Evolutionary conservation across 2,113 vertebrate genomes (phyloP).

Genomic region (Tychaedon coryphoeus): DNA sequence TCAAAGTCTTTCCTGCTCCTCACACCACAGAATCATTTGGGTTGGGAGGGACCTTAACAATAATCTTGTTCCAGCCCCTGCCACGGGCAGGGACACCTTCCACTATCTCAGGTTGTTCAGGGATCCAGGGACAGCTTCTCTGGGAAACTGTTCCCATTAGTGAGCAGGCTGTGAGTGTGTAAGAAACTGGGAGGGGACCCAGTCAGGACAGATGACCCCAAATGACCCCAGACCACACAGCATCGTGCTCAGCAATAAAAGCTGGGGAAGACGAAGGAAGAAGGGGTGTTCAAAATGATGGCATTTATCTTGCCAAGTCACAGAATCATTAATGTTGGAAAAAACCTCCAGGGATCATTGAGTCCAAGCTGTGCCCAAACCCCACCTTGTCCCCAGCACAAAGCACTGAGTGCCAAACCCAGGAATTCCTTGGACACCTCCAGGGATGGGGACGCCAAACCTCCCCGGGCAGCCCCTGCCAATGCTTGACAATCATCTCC

Average conservation of each 20-base stretch:
- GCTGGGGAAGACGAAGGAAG: neutral
- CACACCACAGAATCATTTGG: neutral
- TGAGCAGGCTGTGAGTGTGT: neutral
- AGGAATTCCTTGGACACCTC: fast-evolving
- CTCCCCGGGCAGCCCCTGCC: neutral
- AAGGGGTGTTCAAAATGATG: neutral
- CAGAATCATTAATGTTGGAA: fast-evolving
- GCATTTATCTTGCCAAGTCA: neutral
- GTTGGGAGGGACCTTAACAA: neutral
- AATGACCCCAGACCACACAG: neutral
- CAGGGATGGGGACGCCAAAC: neutral
- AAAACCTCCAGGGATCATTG: neutral
- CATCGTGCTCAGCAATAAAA: neutral
- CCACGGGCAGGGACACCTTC: neutral
- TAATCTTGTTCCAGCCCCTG: neutral
- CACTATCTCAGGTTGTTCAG: fast-evolving
- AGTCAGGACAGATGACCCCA: neutral
- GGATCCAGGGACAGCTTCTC: neutral
- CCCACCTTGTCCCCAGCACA: neutral
- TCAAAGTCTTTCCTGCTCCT: neutral
- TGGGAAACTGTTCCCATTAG: neutral
- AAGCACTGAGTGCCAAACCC: neutral
- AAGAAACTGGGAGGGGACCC: neutral
- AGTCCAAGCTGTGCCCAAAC: neutral
- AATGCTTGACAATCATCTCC: fast-evolving